These are phyloP conservation scores for Linepithema humile DNA, from an alignment of 1,140 invertebrate genomes.

Conservation along the genomic window DNA sequence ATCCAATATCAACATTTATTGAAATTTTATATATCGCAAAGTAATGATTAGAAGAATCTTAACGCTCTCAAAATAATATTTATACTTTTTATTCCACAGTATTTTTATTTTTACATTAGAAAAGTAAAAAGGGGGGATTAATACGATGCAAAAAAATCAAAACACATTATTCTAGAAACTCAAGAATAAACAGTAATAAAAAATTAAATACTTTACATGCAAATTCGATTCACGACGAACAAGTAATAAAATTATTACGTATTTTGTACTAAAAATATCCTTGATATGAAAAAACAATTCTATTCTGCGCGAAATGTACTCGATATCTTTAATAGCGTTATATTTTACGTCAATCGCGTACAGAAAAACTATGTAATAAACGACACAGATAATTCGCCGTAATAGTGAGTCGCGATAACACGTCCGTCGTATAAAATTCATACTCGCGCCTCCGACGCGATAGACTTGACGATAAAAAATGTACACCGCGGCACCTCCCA, in stretches of 20 bases:
- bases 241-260: not conserved
- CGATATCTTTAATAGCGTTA: constrained; percentile 7
- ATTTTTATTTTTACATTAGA: constrained; percentile 2
- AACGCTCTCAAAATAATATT: constrained; percentile 1
- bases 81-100: not conserved
- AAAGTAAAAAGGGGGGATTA: constrained; percentile 1
- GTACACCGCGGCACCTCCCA: constrained; percentile 34
- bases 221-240: not conserved
- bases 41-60: not conserved
- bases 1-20: constrained; percentile 34
- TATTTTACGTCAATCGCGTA: constrained; percentile 37
- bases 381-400: constrained; percentile 34
- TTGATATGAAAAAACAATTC: not conserved
- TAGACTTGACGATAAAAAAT: constrained; percentile 51
- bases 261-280: not conserved
- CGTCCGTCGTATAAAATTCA: constrained; percentile 21
- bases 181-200: not conserved
- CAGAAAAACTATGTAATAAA: not conserved
- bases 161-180: not conserved
- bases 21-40: not conserved
- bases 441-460: constrained; percentile 2
- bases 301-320: not conserved
- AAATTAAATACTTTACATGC: not conserved
- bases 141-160: not conserved
- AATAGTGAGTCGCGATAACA: constrained; percentile 37